These are phyloP conservation scores for Choristoneura rosaceana DNA, from an alignment of 2,888 invertebrate genomes.

Conservation along the genomic window DNA sequence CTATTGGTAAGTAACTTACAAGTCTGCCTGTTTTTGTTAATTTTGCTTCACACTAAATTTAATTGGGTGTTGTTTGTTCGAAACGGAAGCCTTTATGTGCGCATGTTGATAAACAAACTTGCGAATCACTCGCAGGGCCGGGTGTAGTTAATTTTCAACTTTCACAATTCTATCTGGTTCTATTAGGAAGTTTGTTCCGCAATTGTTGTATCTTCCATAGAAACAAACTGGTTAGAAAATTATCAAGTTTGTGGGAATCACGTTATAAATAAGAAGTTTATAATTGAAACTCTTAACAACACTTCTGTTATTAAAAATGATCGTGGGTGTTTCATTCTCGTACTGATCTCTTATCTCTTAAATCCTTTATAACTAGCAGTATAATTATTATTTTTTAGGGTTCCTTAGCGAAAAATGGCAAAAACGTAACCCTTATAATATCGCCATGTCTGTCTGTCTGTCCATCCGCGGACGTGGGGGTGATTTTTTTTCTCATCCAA, in stretches of 20 bases:
- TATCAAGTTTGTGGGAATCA: constrained; percentile 9
- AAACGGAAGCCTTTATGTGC: constrained; percentile 21
- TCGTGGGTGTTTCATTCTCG: neutral
- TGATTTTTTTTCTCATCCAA: too few relatives aligned
- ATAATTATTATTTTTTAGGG: too few relatives aligned
- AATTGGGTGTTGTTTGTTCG: neutral
- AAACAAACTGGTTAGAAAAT: constrained; percentile 37
- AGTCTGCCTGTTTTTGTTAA: too few relatives aligned
- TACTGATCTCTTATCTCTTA: too few relatives aligned
- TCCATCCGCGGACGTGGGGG: too few relatives aligned
- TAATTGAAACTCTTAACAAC: neutral
- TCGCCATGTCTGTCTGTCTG: too few relatives aligned
- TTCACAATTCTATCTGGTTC: constrained; percentile 37
- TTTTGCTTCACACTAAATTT: too few relatives aligned
- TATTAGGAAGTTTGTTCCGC: constrained; percentile 28
- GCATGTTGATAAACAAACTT: constrained; percentile 16
- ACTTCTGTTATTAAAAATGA: too few relatives aligned
- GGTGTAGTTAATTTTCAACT: constrained; percentile 31
- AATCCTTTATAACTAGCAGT: too few relatives aligned
- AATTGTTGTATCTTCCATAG: constrained; percentile 31
- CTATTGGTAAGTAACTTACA: too few relatives aligned
- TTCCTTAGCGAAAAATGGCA: too few relatives aligned
- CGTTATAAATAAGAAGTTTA: neutral
- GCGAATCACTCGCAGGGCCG: constrained; percentile 26
- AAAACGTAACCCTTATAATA: too few relatives aligned